Evolutionary conservation across 1,140 invertebrate genomes (phyloP).

Genomic region (Periplaneta americana): DNA sequence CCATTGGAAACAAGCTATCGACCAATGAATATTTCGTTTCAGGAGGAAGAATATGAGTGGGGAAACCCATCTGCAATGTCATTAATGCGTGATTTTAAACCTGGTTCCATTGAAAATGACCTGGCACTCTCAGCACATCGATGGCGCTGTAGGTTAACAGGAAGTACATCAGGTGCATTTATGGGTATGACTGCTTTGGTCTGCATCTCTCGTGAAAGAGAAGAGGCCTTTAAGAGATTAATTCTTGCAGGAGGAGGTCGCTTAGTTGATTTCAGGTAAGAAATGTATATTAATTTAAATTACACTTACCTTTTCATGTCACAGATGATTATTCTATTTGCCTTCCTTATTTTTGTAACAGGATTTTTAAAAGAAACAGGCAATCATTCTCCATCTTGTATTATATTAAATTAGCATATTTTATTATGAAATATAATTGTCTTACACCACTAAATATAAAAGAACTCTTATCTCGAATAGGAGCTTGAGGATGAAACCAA

Average conservation of each 20-base stretch:
- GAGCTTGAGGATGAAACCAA: too few relatives aligned
- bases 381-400: too few relatives aligned
- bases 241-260: slow-evolving; percentile 65
- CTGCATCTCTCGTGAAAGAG: slow-evolving; percentile 54
- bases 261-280: slow-evolving; percentile 51
- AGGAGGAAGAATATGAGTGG: slow-evolving; percentile 76
- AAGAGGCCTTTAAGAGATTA: slow-evolving; percentile 57
- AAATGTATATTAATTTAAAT: too few relatives aligned
- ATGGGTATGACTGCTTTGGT: slow-evolving; percentile 60
- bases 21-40: slow-evolving; percentile 18
- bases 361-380: too few relatives aligned
- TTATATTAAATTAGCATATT: too few relatives aligned
- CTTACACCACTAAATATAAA: too few relatives aligned
- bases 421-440: too few relatives aligned
- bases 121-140: slow-evolving; percentile 41
- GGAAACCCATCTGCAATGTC: slow-evolving; percentile 54
- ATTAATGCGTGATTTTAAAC: slow-evolving; percentile 41
- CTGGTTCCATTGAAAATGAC: slow-evolving; percentile 42
- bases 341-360: background rate
- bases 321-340: too few relatives aligned
- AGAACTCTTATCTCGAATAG: too few relatives aligned
- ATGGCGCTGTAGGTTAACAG: slow-evolving; percentile 50
- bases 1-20: too few relatives aligned
- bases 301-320: too few relatives aligned
- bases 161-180: slow-evolving; percentile 53